phyloP scores from a whole-genome alignment of 2,113 vertebrate genomes.

The Pica pica region DNA sequence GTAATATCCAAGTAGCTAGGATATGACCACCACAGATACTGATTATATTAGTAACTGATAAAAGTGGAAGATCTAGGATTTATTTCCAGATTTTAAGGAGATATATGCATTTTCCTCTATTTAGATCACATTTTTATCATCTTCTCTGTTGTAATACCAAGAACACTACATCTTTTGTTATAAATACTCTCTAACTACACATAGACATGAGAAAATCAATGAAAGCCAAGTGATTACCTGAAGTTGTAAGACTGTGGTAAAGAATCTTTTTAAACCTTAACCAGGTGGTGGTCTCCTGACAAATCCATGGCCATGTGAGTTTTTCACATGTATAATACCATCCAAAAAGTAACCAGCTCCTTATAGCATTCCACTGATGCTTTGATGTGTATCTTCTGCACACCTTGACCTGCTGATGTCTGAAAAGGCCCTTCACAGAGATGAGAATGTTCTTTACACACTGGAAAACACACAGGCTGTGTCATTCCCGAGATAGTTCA shows the following conservation, averaged over 20 bases:
- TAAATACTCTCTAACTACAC: background rate
- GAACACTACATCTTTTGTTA: background rate
- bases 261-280: background rate
- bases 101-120: background rate
- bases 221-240: background rate
- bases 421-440: background rate
- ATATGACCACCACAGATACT: background rate
- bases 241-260: background rate
- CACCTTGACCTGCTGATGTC: too few relatives aligned
- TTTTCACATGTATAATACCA: background rate
- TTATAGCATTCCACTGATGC: background rate
- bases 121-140: background rate
- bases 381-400: background rate
- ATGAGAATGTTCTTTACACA: background rate
- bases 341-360: background rate
- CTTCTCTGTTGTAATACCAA: background rate
- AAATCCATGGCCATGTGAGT: background rate
- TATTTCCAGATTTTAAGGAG: background rate
- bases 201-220: background rate
- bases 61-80: background rate
- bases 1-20: background rate
- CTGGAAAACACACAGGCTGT: background rate
- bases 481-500: background rate
- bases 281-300: background rate
- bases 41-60: background rate